A percentile compares a stretch with the other conserved stretches of the same genome.
phyloP scores from a whole-genome alignment of 2,113 vertebrate genomes.

The Tragelaphus buxtoni region DNA sequence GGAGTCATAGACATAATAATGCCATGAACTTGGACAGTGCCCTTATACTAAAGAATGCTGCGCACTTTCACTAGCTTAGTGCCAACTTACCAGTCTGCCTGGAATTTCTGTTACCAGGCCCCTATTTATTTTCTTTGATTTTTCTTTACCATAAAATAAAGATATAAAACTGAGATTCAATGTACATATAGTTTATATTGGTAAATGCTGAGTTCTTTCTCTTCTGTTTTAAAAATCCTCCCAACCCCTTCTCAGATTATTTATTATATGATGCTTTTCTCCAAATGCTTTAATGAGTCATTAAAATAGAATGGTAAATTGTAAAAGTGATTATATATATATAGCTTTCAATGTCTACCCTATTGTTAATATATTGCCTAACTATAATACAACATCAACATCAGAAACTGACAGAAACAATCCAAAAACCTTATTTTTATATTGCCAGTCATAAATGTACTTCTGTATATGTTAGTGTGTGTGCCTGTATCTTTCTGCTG shows the following conservation, averaged over 20 bases:
- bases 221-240: background rate
- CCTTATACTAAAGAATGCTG: background rate
- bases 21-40: background rate
- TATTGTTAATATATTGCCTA: background rate
- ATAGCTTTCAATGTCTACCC: background rate
- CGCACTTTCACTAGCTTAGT: background rate
- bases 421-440: background rate
- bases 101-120: background rate
- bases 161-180: background rate
- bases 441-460: background rate
- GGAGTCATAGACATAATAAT: background rate
- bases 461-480: background rate
- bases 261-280: background rate
- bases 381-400: background rate
- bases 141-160: background rate
- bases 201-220: background rate
- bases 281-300: background rate
- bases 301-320: background rate
- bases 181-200: background rate
- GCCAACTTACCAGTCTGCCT: background rate
- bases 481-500: background rate
- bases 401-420: background rate
- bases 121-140: background rate
- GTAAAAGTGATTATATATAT: background rate
- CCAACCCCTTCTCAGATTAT: background rate